These are phyloP conservation scores for Calcarius ornatus DNA, from an alignment of 2,113 vertebrate genomes.

Conservation along the genomic window DNA sequence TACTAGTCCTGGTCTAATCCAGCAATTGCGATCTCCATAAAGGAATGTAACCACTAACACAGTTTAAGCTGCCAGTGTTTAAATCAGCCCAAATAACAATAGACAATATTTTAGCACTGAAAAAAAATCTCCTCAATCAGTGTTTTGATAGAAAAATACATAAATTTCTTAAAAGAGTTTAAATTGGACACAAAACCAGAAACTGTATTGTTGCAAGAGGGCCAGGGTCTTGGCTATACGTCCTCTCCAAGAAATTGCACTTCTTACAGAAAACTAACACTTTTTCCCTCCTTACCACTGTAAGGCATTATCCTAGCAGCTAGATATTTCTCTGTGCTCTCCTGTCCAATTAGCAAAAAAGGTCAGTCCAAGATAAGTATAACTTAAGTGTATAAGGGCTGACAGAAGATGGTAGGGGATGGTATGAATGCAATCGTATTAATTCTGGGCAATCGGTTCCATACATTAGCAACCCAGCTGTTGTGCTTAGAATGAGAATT, in stretches of 20 bases:
- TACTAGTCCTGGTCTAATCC: neutral
- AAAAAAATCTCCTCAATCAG: neutral
- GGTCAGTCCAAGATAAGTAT: neutral
- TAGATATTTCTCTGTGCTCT: neutral
- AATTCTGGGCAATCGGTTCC: neutral
- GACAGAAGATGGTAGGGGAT: neutral
- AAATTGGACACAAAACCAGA: neutral
- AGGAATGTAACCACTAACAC: neutral
- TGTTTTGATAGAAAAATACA: neutral
- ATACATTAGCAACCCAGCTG: neutral
- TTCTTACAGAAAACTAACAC: neutral
- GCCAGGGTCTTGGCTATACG: neutral
- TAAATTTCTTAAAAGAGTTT: neutral
- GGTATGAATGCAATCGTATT: neutral
- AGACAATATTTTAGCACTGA: neutral
- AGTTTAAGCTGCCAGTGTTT: neutral
- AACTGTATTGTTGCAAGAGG: neutral
- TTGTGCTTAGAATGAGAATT: neutral
- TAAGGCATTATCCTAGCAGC: neutral
- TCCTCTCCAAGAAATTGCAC: neutral
- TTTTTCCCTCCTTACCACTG: neutral
- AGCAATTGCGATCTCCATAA: neutral
- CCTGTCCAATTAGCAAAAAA: conserved; percentile 36
- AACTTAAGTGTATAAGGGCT: neutral
- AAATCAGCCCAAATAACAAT: neutral